Conservation (phyloP, 2,888 invertebrate species). For the Ophion obscuratus region DNA sequence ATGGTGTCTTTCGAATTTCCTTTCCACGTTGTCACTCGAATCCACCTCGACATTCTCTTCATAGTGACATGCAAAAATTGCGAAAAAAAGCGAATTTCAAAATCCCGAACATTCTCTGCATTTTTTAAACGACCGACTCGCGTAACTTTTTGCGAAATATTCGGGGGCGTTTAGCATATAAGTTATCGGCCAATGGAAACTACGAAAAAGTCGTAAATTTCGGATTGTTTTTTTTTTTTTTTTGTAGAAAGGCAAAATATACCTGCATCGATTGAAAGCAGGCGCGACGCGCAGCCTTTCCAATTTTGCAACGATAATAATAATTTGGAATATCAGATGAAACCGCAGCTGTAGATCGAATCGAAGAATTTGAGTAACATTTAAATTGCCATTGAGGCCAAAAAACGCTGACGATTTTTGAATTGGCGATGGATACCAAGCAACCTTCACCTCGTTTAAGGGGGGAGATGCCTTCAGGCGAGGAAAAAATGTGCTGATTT, state of each 20-base stretch:
- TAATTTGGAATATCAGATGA: background rate
- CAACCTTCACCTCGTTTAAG: background rate
- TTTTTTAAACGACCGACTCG: background rate
- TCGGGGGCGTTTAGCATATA: background rate
- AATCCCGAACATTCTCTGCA: background rate
- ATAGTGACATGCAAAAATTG: background rate
- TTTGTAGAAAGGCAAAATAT: constrained; percentile 26
- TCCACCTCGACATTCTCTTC: background rate
- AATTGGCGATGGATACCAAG: no score
- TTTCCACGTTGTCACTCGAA: background rate
- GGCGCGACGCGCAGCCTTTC: constrained; percentile 2
- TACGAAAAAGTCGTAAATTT: background rate
- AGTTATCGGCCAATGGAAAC: constrained; percentile 3
- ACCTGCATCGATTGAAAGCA: background rate
- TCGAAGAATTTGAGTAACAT: background rate
- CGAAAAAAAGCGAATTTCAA: background rate
- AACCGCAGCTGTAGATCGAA: background rate
- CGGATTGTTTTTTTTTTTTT: background rate
- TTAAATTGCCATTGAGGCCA: background rate
- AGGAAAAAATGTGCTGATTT: no score
- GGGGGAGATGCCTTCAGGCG: no score
- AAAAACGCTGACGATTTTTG: background rate
- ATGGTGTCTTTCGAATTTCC: background rate
- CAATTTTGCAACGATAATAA: constrained; percentile 7
- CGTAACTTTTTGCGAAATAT: constrained; percentile 24